Base-by-base conservation (phyloP, 2,888 invertebrate genomes). In the Eristalis pertinax region DNA sequence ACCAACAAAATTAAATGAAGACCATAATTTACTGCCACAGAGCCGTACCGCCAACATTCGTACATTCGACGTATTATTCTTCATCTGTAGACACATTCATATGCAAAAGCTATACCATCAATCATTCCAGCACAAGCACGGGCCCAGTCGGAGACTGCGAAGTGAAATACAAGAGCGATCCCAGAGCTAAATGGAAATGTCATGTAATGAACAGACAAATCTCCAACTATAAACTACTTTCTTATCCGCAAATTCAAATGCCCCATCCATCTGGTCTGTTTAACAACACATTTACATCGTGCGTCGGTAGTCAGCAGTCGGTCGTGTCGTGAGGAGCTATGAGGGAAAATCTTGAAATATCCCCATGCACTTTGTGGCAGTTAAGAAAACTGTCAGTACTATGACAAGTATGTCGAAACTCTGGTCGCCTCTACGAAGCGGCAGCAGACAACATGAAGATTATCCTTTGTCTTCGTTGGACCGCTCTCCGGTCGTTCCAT, bases 141-240 rank as follows among this genome's bases (percentile, higher is more conserved):
- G 22, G 41, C 32, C 43, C 19, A 15, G 56, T 35, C 26, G 67
- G 22, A 79, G 15, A 43, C 24, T 60, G 19, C 22, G 32, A 60
- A 38, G 19, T 24, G 29, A 73, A 56, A 60, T 41, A 32, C 38
- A 41, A 69, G 26, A 64, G 11, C 38, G 50, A 74, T 77, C 68
- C 68, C 38, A 69, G 68, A 69, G 68, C 62, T 65, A 70, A 78
- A 86, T 85, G 85, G 76, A 77, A 58, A 82, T 86, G 82, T 70
- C 82, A 75, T 78, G 63, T 78, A 82, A 86, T 74, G 65, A 78
- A 82, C 65, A 78, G 82, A 86, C 82, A 82, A 78, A 86, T 86
- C 73, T 82, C 78, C 69, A 65, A 70, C 81, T 72, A 82, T 77
- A 74, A 82, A 77, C 77, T 60, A 77, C 13, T 78, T 78, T 70